phyloP scores from a whole-genome alignment of 2,113 vertebrate genomes.

The Ctenomys sociabilis region DNA sequence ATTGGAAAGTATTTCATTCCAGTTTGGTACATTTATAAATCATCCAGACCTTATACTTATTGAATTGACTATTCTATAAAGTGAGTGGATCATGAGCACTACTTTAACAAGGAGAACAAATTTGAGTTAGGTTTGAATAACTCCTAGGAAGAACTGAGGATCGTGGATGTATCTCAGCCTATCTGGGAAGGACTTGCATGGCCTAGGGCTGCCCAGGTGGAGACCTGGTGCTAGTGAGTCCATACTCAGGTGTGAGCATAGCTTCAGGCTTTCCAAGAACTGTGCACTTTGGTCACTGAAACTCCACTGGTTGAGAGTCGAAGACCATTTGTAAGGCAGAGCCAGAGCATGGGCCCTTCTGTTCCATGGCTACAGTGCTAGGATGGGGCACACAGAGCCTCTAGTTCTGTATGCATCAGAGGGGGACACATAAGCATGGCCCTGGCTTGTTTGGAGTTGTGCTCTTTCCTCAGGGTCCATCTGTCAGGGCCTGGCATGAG shows the following conservation, averaged over 20 bases:
- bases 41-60: neutral
- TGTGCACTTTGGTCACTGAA: neutral
- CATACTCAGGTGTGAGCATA: neutral
- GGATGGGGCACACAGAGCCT: neutral
- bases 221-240: neutral
- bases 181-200: too few species aligned
- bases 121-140: too few species aligned
- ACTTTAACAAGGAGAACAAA: neutral
- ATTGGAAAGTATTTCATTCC: neutral
- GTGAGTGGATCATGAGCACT: too few species aligned
- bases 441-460: too few species aligned
- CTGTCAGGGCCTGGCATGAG: too few species aligned
- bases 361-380: too few species aligned
- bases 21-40: neutral
- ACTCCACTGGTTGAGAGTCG: too few species aligned
- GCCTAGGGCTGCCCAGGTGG: neutral
- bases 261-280: neutral
- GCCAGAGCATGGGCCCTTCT: too few species aligned
- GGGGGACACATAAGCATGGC: neutral
- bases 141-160: neutral
- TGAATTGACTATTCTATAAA: too few species aligned
- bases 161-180: neutral
- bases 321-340: neutral
- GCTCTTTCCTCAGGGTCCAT: neutral
- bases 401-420: neutral